Evolutionary conservation across 2,888 invertebrate species (phyloP), one percentile per base, ranked within the genome.

Genomic region (Cremastobaeus sp.): DNA sequence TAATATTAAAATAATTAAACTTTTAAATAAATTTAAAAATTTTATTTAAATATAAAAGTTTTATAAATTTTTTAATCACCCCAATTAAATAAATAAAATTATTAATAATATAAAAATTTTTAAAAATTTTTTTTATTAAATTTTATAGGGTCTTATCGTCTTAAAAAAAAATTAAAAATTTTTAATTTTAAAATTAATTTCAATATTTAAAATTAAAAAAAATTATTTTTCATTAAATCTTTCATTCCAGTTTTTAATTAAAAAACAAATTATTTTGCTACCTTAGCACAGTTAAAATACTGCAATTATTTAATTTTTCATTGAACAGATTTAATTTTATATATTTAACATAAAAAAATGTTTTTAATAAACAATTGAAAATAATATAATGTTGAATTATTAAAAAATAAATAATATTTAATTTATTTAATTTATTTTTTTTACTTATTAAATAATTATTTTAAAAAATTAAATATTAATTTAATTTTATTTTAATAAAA

Each of bases 131-230:
- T 82, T 85, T 84, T 88, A 88, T 89, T 85, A 93, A 93, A 91
- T 90, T 93, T 91, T 91, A 92, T 91, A 92, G 92, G 92, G 92
- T 93, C 93, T 93, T 92, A 91, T 93, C 92, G 92, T 93, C 92
- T 91, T 89, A 90, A 90, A 90, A 90, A 83, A 6, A 68, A 74
- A 92, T 91, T 90, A 91, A 89, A 91, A 90, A 90, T 90, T 92
- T 92, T 92, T 92, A 76, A 91, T 88, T 89, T 86, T 89, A 89
- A 89, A 88, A 88, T 89, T 86, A 91, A 91, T 85, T 91, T 91
- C 79, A 88, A 89, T 77, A 81, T 86, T 84, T 74, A 71, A 87
- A 79, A 88, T 88, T 89, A 89, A 92, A 89, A 92, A 90, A 92
- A 90, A 84, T 84, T 87, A 89, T 91, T 90, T 90, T 81, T 92